These are phyloP conservation scores for Scolopax bukidnonensis DNA, from an alignment of 2,797 vertebrate species.

Conservation along the genomic window DNA sequence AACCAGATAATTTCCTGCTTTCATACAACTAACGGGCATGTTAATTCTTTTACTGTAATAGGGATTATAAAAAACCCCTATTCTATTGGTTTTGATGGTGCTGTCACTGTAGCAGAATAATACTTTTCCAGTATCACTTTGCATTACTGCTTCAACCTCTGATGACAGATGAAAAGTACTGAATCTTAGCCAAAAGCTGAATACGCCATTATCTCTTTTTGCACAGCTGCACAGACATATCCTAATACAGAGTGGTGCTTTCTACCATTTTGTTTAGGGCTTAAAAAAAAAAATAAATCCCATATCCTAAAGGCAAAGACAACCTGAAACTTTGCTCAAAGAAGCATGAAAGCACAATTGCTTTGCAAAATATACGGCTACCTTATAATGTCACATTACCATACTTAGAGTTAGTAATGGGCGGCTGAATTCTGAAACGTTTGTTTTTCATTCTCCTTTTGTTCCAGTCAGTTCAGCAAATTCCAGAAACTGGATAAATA, in stretches of 20 bases:
- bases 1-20: slow-evolving; percentile 41
- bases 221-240: slow-evolving; percentile 63
- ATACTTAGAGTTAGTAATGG: slow-evolving; percentile 25
- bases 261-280: slow-evolving; percentile 48
- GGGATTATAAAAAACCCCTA: neutral
- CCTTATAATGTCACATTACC: slow-evolving; percentile 54
- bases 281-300: neutral
- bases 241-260: slow-evolving; percentile 6
- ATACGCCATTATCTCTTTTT: slow-evolving; percentile 69
- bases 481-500: slow-evolving; percentile 18
- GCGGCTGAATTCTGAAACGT: neutral
- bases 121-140: slow-evolving; percentile 46
- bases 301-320: slow-evolving; percentile 53
- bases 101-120: slow-evolving; percentile 62
- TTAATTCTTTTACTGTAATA: slow-evolving; percentile 43
- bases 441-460: neutral
- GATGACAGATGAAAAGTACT: slow-evolving; percentile 70
- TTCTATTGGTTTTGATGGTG: slow-evolving; percentile 53
- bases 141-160: slow-evolving; percentile 62
- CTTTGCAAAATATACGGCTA: slow-evolving; percentile 5
- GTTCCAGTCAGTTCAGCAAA: slow-evolving; percentile 31
- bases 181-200: slow-evolving; percentile 73
- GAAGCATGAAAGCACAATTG: slow-evolving; percentile 59
- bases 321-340: slow-evolving; percentile 65
- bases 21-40: neutral